Evolutionary conservation across 2,113 vertebrate genomes (phyloP).

Genomic region (Salvator merianae): DNA sequence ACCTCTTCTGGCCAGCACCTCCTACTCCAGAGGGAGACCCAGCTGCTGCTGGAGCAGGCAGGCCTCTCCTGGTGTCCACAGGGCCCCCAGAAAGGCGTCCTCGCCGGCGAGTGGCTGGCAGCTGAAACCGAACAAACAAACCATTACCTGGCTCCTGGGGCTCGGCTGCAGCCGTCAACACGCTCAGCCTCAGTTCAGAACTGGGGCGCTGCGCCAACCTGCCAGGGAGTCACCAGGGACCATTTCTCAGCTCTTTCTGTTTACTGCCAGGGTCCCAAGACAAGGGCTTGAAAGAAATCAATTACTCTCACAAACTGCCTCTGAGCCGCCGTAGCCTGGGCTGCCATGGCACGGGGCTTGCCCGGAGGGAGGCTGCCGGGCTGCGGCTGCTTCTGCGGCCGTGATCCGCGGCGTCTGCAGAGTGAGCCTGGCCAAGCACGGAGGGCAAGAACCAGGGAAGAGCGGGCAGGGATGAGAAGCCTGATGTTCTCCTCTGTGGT

Average conservation of each 20-base stretch:
- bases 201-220: slow-evolving; percentile 32
- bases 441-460: too few relatives aligned
- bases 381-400: neutral
- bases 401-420: neutral
- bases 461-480: too few relatives aligned
- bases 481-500: too few relatives aligned
- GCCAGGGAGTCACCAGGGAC: slow-evolving; percentile 30
- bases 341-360: neutral
- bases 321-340: slow-evolving; percentile 7
- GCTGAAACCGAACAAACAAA: slow-evolving; percentile 21
- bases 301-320: slow-evolving; percentile 38
- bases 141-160: slow-evolving; percentile 35
- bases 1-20: neutral
- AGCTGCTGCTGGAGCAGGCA: neutral
- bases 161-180: slow-evolving; percentile 20
- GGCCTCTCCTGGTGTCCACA: too few relatives aligned
- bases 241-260: slow-evolving; percentile 26
- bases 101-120: neutral
- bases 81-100: neutral
- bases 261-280: slow-evolving; percentile 29
- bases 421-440: neutral
- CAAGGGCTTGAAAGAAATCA: slow-evolving; percentile 21
- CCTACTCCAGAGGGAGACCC: neutral
- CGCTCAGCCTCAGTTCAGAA: slow-evolving; percentile 23
- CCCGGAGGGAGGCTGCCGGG: neutral